Base-by-base conservation (phyloP, 2,797 vertebrate genomes). In the Echeneis naucrates region DNA sequence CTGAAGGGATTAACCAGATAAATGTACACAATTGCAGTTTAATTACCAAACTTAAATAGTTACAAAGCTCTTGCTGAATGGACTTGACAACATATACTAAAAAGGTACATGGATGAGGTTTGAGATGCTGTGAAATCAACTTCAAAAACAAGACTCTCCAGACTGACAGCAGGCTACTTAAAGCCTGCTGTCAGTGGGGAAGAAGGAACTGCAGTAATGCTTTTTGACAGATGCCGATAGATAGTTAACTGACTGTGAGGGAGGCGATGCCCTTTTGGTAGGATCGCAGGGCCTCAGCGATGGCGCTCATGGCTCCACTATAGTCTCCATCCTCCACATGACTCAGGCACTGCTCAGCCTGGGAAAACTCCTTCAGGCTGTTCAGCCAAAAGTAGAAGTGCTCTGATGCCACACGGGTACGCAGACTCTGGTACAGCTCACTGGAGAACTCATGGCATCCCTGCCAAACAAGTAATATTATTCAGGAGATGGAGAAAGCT, bases 311-410 rank as follows among this genome's bases (percentile, higher is more conserved):
- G 1, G 96, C 95, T 0, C 95, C 96, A 16, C 97, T 97, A 82
- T 96, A 97, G 91, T 95, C 94, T 14, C 95, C 93, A 19, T 99
- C 97, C 74, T 96, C 92, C 83, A 99, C 92, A 38, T 92, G 94
- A 8, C 94, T 95, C 79, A 99, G 93, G 79, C 96, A 97, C 87
- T 98, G 97, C 77, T 99, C 98, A 0, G 98, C 98, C 60, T 97
- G 95, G 21, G 98, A 98, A 83, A 99, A 99, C 92, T 99, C 98
- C 92, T 98, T 98, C 91, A 99, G 92, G 86, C 98, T 97, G 87
- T 98, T 99, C 53, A 99, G 94, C 98, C 98, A 99, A 91, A 99
- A 99, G 96, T 99, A 99, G 90, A 99, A 98, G 89, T 99, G 98
- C 65, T 99, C 98, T 0, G 98, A 99, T 2, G 98, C 98, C 59